Conservation (phyloP, 2,888 invertebrate genomes). For the Drosophila koepferae region DNA sequence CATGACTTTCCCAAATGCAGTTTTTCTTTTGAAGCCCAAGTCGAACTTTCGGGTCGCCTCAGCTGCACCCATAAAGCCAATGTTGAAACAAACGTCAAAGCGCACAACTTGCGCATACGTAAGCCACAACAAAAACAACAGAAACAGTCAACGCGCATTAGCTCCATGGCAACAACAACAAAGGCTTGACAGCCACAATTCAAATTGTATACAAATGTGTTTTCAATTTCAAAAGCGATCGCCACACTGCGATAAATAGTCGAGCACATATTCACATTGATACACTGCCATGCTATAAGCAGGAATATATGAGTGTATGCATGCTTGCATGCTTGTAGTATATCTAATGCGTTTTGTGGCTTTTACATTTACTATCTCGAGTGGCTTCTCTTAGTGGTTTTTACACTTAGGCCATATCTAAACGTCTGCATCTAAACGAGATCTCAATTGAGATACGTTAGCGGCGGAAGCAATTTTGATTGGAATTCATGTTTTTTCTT, state of each 20-base stretch:
- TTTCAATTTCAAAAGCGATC: slow-evolving; percentile 69
- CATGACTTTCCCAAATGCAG: slow-evolving; percentile 48
- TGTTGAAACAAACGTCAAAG: slow-evolving; percentile 60
- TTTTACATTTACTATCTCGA: slow-evolving; percentile 25
- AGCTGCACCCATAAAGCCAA: slow-evolving; percentile 66
- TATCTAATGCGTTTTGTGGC: slow-evolving; percentile 33
- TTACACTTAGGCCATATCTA: slow-evolving; percentile 32
- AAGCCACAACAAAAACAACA: slow-evolving; percentile 33
- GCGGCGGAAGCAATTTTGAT: slow-evolving; percentile 3
- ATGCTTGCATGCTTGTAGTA: background rate
- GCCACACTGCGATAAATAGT: slow-evolving; percentile 64
- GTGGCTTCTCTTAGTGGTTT: slow-evolving; percentile 35
- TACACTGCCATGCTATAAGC: slow-evolving; percentile 8
- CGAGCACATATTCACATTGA: slow-evolving; percentile 37
- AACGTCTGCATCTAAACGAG: slow-evolving; percentile 2
- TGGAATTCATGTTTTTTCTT: slow-evolving; percentile 5
- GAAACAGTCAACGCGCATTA: slow-evolving; percentile 32
- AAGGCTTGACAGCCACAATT: slow-evolving; percentile 59
- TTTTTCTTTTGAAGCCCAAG: slow-evolving; percentile 29
- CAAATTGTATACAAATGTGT: slow-evolving; percentile 67
- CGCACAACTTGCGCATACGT: slow-evolving; percentile 57
- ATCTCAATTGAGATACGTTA: background rate
- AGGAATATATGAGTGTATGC: no score
- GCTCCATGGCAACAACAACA: slow-evolving; percentile 35
- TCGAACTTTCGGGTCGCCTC: slow-evolving; percentile 31